A percentile compares a stretch with the other conserved stretches of the same genome.
Conservation (phyloP, 2,113 vertebrate species). For the Xiphophorus couchianus region DNA sequence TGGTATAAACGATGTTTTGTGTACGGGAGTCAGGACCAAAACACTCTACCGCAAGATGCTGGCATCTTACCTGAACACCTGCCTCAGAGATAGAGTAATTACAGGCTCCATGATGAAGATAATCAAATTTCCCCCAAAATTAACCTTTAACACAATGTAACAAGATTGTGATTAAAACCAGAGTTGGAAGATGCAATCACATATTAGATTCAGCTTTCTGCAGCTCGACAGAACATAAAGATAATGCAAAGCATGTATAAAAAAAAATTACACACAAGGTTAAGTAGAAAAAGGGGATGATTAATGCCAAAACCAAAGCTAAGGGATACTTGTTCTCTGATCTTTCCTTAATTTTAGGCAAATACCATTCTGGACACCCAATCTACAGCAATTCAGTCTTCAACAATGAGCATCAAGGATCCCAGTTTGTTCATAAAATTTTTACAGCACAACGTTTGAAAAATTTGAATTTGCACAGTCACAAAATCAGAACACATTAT, state of each 20-base stretch:
- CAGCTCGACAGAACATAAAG: not conserved
- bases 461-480: not conserved
- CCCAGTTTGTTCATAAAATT: not conserved
- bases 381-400: not conserved
- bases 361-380: not conserved
- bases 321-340: too few relatives aligned
- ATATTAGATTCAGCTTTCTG: not conserved
- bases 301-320: too few relatives aligned
- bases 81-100: constrained; percentile 24
- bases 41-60: constrained; percentile 21
- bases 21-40: constrained; percentile 28
- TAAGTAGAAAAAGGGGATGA: too few relatives aligned
- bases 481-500: not conserved
- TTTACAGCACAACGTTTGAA: not conserved
- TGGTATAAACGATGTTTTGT: constrained; percentile 35
- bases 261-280: too few relatives aligned
- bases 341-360: too few relatives aligned
- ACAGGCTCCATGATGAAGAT: constrained; percentile 3
- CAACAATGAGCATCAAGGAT: not conserved
- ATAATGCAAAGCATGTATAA: not conserved
- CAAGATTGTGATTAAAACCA: constrained; percentile 3
- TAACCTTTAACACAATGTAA: not conserved
- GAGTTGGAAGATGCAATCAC: not conserved
- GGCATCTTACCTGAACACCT: constrained; percentile 22
- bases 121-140: constrained; percentile 7